Evolutionary conservation across 1,140 invertebrate species (phyloP).

Genomic region (Gryllus bimaculatus): DNA sequence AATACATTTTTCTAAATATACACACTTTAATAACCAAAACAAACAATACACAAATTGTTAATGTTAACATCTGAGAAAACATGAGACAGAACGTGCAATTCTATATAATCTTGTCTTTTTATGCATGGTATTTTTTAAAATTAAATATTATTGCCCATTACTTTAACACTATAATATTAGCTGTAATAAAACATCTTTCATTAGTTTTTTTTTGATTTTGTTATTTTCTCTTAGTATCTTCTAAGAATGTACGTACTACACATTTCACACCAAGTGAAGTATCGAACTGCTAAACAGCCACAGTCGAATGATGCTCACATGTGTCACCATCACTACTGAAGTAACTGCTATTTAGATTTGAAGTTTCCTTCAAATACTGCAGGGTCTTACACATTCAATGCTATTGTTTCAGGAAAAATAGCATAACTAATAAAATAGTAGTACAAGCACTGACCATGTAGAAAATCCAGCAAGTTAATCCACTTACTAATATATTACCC

Average conservation of each 20-base stretch:
- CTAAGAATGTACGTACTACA: neutral
- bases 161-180: conserved; percentile 17
- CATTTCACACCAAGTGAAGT: conserved; percentile 4
- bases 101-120: conserved; percentile 20
- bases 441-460: neutral
- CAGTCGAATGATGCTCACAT: neutral
- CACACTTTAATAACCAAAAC: conserved; percentile 24
- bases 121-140: conserved; percentile 18
- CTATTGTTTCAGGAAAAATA: neutral
- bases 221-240: neutral
- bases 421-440: conserved; percentile 3
- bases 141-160: conserved; percentile 22
- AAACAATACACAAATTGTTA: conserved; percentile 22
- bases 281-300: neutral
- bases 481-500: neutral
- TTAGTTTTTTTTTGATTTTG: conserved; percentile 9
- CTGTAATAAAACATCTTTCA: conserved; percentile 19
- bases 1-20: conserved; percentile 19
- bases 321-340: neutral
- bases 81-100: conserved; percentile 19
- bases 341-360: neutral
- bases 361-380: neutral
- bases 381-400: neutral
- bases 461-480: neutral
- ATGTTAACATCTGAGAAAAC: conserved; percentile 20